Percentiles rank a stretch among this genome's conserved stretches.
Conservation (phyloP, 2,113 vertebrate genomes). For the Aphyosemion australe region DNA sequence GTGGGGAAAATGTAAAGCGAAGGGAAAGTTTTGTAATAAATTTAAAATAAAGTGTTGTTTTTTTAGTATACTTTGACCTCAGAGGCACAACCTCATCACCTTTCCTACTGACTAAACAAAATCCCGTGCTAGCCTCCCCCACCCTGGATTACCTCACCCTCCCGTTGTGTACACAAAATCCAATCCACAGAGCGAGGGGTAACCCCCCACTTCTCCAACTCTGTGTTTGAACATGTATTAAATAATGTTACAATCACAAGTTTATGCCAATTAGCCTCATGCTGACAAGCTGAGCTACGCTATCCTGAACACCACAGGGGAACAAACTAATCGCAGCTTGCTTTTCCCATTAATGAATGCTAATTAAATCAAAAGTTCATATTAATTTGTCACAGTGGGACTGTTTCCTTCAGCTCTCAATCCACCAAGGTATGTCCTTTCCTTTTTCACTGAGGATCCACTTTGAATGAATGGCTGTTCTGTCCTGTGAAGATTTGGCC, state of each 20-base stretch:
- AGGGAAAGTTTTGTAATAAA: constrained; percentile 82
- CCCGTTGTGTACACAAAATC: constrained; percentile 60
- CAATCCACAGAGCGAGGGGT: constrained; percentile 41
- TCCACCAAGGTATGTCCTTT: constrained; percentile 20
- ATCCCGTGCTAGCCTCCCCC: constrained; percentile 46
- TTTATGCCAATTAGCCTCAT: constrained; percentile 72
- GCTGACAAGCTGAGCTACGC: constrained; percentile 44
- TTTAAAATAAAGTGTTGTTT: too few relatives aligned
- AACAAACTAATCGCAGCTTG: constrained; percentile 15
- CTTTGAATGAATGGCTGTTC: constrained; percentile 46
- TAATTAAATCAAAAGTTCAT: constrained; percentile 80
- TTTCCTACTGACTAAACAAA: constrained; percentile 84
- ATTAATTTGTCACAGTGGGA: constrained; percentile 74
- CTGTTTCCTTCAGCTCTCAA: constrained; percentile 39
- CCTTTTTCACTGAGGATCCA: constrained; percentile 42
- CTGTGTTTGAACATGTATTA: constrained; percentile 49
- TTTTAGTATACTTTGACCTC: constrained; percentile 49
- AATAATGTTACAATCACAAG: constrained; percentile 65
- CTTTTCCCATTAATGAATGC: constrained; percentile 63
- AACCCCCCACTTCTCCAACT: constrained; percentile 26
- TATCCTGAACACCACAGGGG: constrained; percentile 33
- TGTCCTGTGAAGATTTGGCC: constrained; percentile 58
- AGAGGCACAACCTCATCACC: constrained; percentile 83
- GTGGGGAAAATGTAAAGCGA: constrained; percentile 5
- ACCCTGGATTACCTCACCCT: constrained; percentile 54